A percentile compares a stretch with the other conserved stretches of the same genome.
phyloP scores from a whole-genome alignment of 2,113 vertebrate species.

The Erythrolamprus reginae region DNA sequence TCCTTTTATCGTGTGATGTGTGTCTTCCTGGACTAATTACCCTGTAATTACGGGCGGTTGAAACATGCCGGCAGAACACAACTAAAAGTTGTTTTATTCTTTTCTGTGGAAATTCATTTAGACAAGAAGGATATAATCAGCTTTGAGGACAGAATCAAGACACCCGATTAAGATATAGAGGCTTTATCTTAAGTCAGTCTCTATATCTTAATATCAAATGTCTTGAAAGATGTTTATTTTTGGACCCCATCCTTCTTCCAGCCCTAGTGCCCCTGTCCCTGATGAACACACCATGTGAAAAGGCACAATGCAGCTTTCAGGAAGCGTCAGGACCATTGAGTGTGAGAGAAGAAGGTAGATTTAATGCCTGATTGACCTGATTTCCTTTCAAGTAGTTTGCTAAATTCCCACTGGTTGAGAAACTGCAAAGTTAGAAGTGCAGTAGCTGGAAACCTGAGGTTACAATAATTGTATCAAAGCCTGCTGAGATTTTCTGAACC shows the following conservation, averaged over 20 bases:
- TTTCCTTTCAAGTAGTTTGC: conserved; percentile 75
- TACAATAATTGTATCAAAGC: conserved; percentile 81
- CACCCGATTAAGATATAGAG: not conserved
- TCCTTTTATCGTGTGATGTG: too few species aligned
- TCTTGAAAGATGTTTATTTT: conserved; percentile 59
- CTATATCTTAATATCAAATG: too few species aligned
- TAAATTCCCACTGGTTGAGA: conserved; percentile 76
- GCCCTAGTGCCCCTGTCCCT: conserved; percentile 63
- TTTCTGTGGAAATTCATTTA: conserved; percentile 26
- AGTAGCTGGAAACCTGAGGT: conserved; percentile 78
- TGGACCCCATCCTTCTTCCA: conserved; percentile 45
- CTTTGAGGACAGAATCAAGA: conserved; percentile 42
- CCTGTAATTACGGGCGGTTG: too few species aligned
- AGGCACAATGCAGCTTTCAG: conserved; percentile 68
- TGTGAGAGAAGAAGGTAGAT: conserved; percentile 77
- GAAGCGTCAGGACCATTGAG: conserved; percentile 60
- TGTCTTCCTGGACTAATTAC: too few species aligned
- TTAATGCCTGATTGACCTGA: conserved; percentile 87
- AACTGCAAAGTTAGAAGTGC: conserved; percentile 75
- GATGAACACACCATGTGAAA: conserved; percentile 74
- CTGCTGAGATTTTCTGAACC: conserved; percentile 82
- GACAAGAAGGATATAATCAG: not conserved
- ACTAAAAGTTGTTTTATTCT: conserved; percentile 12
- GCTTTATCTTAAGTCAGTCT: too few species aligned
- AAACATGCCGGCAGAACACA: too few species aligned